Percentiles rank a stretch among this genome's conserved stretches.
Conservation (phyloP, 2,888 invertebrate species). For the Piscicola geometra region DNA sequence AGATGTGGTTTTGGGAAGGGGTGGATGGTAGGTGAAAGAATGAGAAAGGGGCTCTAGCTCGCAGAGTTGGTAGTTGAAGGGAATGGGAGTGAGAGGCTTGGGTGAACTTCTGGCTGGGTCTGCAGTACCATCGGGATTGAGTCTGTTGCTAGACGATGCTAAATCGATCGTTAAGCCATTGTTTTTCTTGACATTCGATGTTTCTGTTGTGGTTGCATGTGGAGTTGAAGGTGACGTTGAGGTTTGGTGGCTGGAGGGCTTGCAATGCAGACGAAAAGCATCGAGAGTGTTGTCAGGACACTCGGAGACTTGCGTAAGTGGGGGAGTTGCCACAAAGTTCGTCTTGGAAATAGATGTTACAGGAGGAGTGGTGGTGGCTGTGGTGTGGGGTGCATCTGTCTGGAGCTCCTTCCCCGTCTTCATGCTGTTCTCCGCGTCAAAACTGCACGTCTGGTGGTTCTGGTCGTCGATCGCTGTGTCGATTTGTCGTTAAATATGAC, state of each 20-base stretch:
- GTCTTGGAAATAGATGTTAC: not conserved
- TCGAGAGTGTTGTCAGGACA: not conserved
- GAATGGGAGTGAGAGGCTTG: not conserved
- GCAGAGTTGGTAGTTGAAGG: conserved; percentile 26
- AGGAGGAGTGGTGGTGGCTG: not conserved
- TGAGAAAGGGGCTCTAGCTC: not conserved
- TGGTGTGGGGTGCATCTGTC: not conserved
- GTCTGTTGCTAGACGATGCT: too few species aligned
- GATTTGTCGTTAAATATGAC: too few species aligned
- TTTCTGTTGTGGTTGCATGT: too few species aligned
- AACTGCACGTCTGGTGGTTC: conserved; percentile 48
- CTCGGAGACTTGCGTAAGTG: not conserved
- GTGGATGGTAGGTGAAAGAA: not conserved
- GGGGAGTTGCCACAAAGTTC: not conserved
- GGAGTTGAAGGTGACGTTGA: too few species aligned
- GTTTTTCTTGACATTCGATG: too few species aligned
- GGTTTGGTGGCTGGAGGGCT: not conserved
- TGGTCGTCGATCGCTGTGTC: conserved; percentile 62
- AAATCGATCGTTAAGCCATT: too few species aligned
- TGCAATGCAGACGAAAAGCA: conserved; percentile 19
- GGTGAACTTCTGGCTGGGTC: too few species aligned
- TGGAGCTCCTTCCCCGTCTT: not conserved
- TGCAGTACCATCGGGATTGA: too few species aligned
- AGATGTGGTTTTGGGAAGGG: not conserved
- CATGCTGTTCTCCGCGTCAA: not conserved